Evolutionary conservation across 2,797 vertebrate genomes (phyloP).

Genomic region (Thamnophis elegans): DNA sequence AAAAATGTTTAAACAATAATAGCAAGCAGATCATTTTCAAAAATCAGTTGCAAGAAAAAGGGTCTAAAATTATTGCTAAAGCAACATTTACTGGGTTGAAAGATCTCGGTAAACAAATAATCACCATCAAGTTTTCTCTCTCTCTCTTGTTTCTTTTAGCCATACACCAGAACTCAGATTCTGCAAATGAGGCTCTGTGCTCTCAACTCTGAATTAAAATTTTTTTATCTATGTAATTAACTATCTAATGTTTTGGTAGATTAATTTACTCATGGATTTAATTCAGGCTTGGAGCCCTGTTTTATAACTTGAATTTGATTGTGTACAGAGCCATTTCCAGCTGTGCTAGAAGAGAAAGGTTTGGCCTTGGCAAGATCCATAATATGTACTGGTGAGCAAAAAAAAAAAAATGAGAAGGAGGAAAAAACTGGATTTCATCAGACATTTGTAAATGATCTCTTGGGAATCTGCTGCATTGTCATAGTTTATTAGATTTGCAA

Average conservation of each 20-base stretch:
- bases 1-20: background rate
- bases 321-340: background rate
- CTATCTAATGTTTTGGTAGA: background rate
- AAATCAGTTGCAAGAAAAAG: too few species aligned
- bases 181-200: background rate
- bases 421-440: background rate
- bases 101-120: background rate
- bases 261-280: background rate
- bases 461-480: background rate
- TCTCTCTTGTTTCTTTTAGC: background rate
- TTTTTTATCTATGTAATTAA: background rate
- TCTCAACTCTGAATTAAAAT: background rate
- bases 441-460: background rate
- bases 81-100: background rate
- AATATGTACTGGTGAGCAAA: background rate
- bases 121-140: background rate
- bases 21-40: background rate
- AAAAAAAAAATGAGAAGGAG: background rate
- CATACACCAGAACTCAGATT: background rate
- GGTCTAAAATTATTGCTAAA: background rate
- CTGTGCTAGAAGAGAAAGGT: background rate
- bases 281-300: background rate
- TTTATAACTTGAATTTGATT: background rate
- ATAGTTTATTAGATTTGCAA: slow-evolving; percentile 16
- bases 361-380: background rate